Evolutionary conservation across 2,113 vertebrate species (phyloP), one percentile per base, ranked within the genome.

Genomic region (Meriones unguiculatus): DNA sequence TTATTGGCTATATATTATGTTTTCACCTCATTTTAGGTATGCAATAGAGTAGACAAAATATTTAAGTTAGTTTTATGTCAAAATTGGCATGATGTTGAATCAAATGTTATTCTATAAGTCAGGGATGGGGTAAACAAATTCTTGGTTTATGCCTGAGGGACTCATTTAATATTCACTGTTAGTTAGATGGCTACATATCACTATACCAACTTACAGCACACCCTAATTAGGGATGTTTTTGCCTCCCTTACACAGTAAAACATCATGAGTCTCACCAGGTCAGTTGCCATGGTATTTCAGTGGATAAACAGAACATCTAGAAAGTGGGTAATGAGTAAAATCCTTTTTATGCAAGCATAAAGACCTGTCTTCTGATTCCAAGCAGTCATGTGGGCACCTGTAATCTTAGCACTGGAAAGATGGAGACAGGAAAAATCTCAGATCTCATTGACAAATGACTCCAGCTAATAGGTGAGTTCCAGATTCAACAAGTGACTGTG

Each of bases 61-160:
- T 46, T 46, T 85, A n/a, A 91, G 80, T 70, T 62, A 20, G 20
- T 87, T 96, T 87, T 87, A 87, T 73, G 46, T 93, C 15, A 64
- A 73, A 70, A 90, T n/a, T 46, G 9, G 4, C 1, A 76, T 80
- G 2, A 10, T 0, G 35, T 3, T 24, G 69, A 75, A 52, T 76
- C 2, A 62, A 24, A 92, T 35, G 32, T 46, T 32, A 7, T 62
- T 78, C 38, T 92, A 38, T 59, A 87, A 85, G 69, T 89, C 41
- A 85, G 10, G 54, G 28, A 1, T 69, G 14, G 64, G 13, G 7
- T 12, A 80, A 95, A 78, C 50, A 87, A 92, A 72, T 84, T 1
- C 18, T 57, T 1, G 17, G 4, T 11, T 77, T 20, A 3, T 64
- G n/a, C 30, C 35, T 85, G 64, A 38, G 87, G 18, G 2, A 13